phyloP scores from a whole-genome alignment of 2,113 vertebrate genomes.

The Alethe castanea region DNA sequence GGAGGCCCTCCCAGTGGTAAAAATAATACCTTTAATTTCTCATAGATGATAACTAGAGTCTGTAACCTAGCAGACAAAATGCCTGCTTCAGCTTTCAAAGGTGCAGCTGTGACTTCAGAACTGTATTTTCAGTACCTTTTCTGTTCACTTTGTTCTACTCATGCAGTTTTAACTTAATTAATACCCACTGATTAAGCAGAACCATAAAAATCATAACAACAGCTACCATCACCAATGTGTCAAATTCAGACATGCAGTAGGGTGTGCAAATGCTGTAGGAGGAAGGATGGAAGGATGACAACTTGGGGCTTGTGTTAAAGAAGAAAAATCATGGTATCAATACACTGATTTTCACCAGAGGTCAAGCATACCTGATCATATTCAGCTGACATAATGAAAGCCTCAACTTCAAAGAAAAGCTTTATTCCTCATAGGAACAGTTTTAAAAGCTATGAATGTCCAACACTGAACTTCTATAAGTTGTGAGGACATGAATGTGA shows the following conservation, averaged over 20 bases:
- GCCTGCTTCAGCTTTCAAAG: slow-evolving; percentile 15
- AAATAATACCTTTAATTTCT: slow-evolving; percentile 54
- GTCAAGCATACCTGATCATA: not conserved
- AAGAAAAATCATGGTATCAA: not conserved
- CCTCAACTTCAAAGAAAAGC: not conserved
- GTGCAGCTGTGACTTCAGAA: not conserved
- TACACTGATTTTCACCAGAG: not conserved
- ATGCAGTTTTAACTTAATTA: not conserved
- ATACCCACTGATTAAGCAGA: not conserved
- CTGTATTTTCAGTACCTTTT: not conserved
- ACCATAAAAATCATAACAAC: not conserved
- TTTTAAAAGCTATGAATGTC: not conserved
- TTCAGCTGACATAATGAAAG: not conserved
- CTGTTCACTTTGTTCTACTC: not conserved
- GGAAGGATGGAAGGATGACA: not conserved
- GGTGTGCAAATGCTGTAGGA: not conserved
- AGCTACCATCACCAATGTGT: not conserved
- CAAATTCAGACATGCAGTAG: not conserved
- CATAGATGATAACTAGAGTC: slow-evolving; percentile 8
- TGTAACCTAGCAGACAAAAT: slow-evolving; percentile 22
- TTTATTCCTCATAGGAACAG: not conserved
- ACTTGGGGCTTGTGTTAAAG: not conserved
- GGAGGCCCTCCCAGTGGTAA: slow-evolving; percentile 35
- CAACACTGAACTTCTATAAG: not conserved
- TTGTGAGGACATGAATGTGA: not conserved